A percentile compares a stretch with the other conserved stretches of the same genome.
phyloP scores from a whole-genome alignment of 2,797 vertebrate species.

The Sternarchorhynchus goeldii region DNA sequence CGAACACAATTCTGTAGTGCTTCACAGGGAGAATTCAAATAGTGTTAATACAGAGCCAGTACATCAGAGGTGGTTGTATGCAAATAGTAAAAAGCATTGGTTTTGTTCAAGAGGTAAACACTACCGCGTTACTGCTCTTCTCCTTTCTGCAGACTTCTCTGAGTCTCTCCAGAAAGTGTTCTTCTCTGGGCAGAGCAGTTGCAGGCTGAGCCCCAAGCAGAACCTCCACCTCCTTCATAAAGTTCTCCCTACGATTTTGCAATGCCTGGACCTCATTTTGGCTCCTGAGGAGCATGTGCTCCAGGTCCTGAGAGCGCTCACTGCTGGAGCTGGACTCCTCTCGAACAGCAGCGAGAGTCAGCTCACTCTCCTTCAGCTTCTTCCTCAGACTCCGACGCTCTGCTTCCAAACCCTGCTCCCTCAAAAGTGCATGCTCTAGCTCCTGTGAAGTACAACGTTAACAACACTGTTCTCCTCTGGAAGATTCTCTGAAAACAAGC shows the following conservation, averaged over 20 bases:
- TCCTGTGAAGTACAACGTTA: constrained; percentile 72
- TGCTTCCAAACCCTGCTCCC: constrained; percentile 72
- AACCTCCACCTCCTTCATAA: constrained; percentile 73
- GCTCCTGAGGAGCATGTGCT: constrained; percentile 70
- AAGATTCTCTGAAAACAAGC: background rate
- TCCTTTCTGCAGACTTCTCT: constrained; percentile 69
- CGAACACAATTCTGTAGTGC: too few species aligned
- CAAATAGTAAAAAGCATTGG: background rate
- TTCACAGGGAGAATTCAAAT: background rate
- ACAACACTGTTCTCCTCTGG: too few species aligned
- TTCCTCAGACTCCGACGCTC: constrained; percentile 76
- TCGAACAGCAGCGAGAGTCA: constrained; percentile 72
- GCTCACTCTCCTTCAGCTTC: constrained; percentile 75
- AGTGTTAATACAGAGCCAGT: background rate
- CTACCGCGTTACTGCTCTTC: constrained; percentile 59
- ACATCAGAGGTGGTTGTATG: too few species aligned
- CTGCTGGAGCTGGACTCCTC: constrained; percentile 74
- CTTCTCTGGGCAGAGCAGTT: constrained; percentile 64
- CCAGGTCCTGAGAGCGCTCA: constrained; percentile 73
- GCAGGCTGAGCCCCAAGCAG: constrained; percentile 63
- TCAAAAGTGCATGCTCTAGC: constrained; percentile 68
- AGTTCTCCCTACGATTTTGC: constrained; percentile 64
- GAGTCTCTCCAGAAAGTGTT: constrained; percentile 74
- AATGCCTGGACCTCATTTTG: constrained; percentile 66
- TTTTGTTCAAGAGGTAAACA: background rate